phyloP scores from a whole-genome alignment of 2,888 invertebrate species.

The Ischnura elegans region DNA sequence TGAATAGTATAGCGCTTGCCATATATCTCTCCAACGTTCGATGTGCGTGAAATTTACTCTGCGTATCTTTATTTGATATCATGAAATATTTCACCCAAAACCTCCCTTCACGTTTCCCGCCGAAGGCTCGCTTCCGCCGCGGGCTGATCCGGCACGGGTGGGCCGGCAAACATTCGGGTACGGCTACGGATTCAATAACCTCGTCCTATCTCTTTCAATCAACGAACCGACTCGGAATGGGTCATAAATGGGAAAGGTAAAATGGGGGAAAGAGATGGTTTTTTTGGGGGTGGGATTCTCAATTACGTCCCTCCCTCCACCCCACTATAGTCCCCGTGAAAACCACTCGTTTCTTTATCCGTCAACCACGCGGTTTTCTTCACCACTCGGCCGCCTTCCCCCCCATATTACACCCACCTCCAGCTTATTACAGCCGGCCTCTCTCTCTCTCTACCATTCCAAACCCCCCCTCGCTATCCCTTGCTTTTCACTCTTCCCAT shows the following conservation, averaged over 20 bases:
- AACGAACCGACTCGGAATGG: constrained; percentile 4
- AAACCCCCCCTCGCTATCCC: background rate
- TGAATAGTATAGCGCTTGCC: too few species aligned
- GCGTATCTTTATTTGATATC: too few species aligned
- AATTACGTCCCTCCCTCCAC: background rate
- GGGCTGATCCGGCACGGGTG: background rate
- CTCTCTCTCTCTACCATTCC: background rate
- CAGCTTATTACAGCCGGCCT: background rate
- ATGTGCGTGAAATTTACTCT: too few species aligned
- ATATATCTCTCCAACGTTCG: too few species aligned
- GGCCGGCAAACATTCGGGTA: background rate
- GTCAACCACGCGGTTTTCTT: background rate
- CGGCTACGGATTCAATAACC: background rate
- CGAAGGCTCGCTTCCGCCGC: background rate
- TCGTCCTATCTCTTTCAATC: constrained; percentile 13
- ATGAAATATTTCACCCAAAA: background rate
- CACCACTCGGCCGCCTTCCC: background rate
- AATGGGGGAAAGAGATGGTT: background rate
- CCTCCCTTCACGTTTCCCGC: background rate
- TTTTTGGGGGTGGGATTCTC: background rate
- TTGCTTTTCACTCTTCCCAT: constrained; percentile 10
- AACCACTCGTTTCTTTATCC: constrained; percentile 31
- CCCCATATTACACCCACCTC: background rate
- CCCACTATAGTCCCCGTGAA: too few species aligned
- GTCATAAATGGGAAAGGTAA: background rate